Base-by-base conservation (phyloP, 2,113 vertebrate species). In the Antechinus stuartii region DNA sequence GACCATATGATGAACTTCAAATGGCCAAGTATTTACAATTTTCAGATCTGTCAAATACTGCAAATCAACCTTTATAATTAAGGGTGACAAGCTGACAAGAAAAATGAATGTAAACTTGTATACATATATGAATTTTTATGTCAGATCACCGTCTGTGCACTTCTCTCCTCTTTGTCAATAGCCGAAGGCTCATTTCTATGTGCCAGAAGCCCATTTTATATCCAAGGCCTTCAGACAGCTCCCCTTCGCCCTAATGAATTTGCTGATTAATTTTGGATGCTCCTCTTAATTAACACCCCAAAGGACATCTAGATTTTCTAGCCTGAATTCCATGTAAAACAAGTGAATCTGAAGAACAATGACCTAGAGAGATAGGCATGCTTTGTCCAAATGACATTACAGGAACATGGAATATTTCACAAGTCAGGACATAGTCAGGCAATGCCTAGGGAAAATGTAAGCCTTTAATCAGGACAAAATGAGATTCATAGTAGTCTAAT, bases 41-140 rank as follows among this genome's bases (percentile, higher is more conserved):
- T 98, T 99, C 99, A 99, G 98, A 99, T 99, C 99, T 99, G 99
- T 98, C 98, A 99, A 99, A 99, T 99, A 99, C 98, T 84, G 68
- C 99, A 96, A 99, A 99, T 99, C 99, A 99, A 99, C 99, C 99
- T 99, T 99, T 99, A 99, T 99, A 99, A 99, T 99, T 99, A 98
- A 99, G 99, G 99, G 98, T 99, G 99, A 99, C 99, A 99, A 99
- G 99, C 99, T 99, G 99, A 99, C 99, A 99, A 99, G 98, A 98
- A 99, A 99, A 99, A 99, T 99, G 99, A 99, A 99, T 99, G 99
- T 99, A 99, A 99, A 99, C 99, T 99, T 98, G 99, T 99, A 99
- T 99, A 99, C 98, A 98, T 99, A 99, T 99, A 99, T 99, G 99
- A 99, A 99, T 99, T 99, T 99, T 99, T 99, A 99, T 99, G 99